These are phyloP conservation scores for Synanceia verrucosa DNA, from an alignment of 2,797 vertebrate species.

Conservation along the genomic window DNA sequence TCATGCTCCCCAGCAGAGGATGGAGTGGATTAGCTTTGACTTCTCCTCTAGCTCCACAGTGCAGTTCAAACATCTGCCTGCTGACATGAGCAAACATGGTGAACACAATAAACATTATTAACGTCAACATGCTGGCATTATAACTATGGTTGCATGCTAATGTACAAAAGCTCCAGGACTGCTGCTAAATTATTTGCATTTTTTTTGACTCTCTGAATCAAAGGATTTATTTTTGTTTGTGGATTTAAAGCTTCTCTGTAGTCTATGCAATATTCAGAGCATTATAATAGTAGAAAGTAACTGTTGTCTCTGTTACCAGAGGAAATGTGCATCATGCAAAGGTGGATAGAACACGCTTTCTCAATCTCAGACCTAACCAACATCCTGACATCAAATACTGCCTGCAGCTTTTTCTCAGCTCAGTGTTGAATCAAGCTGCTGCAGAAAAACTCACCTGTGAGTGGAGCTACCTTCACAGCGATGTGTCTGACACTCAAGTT, in stretches of 20 bases:
- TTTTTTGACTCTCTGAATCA: too few relatives aligned
- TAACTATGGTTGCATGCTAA: neutral
- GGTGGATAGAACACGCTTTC: fast-evolving
- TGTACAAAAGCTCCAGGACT: neutral
- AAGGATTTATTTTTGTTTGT: too few relatives aligned
- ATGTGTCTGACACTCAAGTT: neutral
- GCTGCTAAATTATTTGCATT: too few relatives aligned
- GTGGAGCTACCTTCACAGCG: neutral
- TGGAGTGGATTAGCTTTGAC: neutral
- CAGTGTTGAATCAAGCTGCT: neutral
- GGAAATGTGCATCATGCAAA: slow-evolving; percentile 12
- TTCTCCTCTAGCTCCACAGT: neutral
- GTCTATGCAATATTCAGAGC: too few relatives aligned
- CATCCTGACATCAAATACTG: slow-evolving; percentile 24
- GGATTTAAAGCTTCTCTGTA: too few relatives aligned
- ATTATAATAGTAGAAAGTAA: too few relatives aligned
- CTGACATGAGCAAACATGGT: neutral
- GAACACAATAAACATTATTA: neutral
- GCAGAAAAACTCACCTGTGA: neutral
- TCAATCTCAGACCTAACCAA: neutral
- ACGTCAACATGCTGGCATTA: neutral
- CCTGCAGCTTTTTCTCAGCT: neutral
- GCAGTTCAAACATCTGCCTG: neutral
- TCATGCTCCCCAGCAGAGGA: neutral
- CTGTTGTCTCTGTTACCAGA: too few relatives aligned